Conservation (phyloP, 2,888 invertebrate species). For the Drosophila mimica region DNA sequence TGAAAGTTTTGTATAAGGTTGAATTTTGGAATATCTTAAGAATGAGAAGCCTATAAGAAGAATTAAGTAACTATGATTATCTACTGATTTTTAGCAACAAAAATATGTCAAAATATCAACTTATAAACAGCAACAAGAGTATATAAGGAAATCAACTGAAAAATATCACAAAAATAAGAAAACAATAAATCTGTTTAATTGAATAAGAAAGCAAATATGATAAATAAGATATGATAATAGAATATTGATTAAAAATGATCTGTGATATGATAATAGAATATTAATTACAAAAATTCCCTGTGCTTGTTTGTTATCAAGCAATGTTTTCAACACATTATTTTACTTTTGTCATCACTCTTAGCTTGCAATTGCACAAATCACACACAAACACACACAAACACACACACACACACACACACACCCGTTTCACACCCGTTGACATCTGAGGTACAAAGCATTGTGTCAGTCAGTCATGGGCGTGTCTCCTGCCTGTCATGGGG, state of each 20-base stretch:
- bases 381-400: neutral
- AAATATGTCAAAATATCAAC: neutral
- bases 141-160: neutral
- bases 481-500: constrained; percentile 43
- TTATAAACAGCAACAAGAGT: neutral
- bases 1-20: neutral
- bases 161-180: neutral
- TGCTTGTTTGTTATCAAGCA: neutral
- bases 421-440: constrained; percentile 22
- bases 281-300: neutral
- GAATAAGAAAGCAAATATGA: neutral
- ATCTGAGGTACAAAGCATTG: constrained; percentile 13
- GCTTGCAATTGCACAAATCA: constrained; percentile 12
- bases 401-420: neutral
- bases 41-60: neutral
- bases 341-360: constrained; percentile 9
- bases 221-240: neutral
- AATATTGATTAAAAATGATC: neutral
- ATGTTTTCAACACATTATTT: neutral
- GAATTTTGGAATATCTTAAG: neutral
- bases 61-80: neutral
- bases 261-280: neutral
- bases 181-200: neutral
- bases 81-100: neutral
- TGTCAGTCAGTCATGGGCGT: constrained; percentile 46